phyloP scores from a whole-genome alignment of 2,797 vertebrate species.

The Sebastolobus alascanus region DNA sequence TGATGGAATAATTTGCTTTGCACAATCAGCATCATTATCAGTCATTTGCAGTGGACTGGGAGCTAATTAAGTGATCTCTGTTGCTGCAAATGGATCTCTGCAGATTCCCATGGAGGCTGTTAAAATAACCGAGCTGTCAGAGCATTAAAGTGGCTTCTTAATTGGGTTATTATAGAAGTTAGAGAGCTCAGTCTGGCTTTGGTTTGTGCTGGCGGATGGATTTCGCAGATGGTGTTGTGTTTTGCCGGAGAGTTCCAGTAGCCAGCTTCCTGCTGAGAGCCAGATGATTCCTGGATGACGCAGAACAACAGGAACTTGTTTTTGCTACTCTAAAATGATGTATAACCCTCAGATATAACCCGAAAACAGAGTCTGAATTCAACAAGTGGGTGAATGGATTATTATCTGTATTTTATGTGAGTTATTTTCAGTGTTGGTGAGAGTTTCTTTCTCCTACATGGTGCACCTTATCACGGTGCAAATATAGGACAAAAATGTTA shows the following conservation, averaged over 20 bases:
- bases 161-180: constrained; percentile 41
- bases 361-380: constrained; percentile 6
- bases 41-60: background rate
- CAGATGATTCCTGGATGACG: constrained; percentile 40
- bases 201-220: constrained; percentile 32
- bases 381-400: background rate
- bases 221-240: constrained; percentile 70
- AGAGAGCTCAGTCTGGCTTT: constrained; percentile 37
- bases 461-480: constrained; percentile 1
- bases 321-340: constrained; percentile 7
- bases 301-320: constrained; percentile 53
- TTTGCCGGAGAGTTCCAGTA: constrained; percentile 44
- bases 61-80: constrained; percentile 9
- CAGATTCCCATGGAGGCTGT: constrained; percentile 26
- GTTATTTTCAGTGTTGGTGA: background rate
- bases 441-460: constrained; percentile 2
- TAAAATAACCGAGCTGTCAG: constrained; percentile 23
- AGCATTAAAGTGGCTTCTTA: constrained; percentile 27
- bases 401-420: background rate
- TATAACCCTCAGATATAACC: background rate
- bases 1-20: constrained; percentile 10
- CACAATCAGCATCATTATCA: constrained; percentile 9
- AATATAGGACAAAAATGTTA: constrained; percentile 6
- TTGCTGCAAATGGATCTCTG: background rate
- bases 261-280: constrained; percentile 34